These are phyloP conservation scores for Lasioglossum lativentre DNA, from an alignment of 2,888 invertebrate genomes.

Conservation along the genomic window DNA sequence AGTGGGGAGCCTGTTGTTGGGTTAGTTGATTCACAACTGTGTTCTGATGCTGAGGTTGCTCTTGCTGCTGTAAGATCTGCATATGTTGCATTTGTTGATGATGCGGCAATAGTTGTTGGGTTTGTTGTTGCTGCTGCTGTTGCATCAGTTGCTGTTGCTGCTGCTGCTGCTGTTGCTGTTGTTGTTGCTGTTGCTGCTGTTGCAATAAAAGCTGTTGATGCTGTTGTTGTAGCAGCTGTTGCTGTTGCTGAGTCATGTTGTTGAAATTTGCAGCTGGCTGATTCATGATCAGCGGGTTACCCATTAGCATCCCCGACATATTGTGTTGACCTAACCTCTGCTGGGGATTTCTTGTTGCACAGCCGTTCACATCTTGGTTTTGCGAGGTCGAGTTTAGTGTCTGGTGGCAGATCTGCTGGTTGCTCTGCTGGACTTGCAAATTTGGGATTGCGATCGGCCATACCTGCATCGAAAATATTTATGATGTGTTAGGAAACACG, in stretches of 20 bases:
- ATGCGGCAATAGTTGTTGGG: constrained; percentile 72
- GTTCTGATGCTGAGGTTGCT: constrained; percentile 76
- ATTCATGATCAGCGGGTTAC: constrained; percentile 81
- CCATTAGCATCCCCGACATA: constrained; percentile 81
- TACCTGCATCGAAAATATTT: constrained; percentile 70
- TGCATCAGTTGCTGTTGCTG: constrained; percentile 72
- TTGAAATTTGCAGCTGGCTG: constrained; percentile 78
- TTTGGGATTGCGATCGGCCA: constrained; percentile 81
- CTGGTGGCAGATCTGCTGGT: constrained; percentile 80
- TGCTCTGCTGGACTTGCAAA: constrained; percentile 79
- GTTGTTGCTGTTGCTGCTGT: constrained; percentile 79
- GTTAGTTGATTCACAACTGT: constrained; percentile 77
- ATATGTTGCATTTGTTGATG: constrained; percentile 78
- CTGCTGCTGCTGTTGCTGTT: constrained; percentile 76
- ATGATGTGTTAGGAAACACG: not conserved
- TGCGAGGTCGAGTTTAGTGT: constrained; percentile 78
- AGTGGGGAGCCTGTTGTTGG: constrained; percentile 78
- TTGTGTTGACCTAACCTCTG: constrained; percentile 79
- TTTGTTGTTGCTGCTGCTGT: constrained; percentile 70
- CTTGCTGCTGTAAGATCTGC: constrained; percentile 75
- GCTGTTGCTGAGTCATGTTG: constrained; percentile 78
- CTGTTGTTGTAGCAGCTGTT: constrained; percentile 77
- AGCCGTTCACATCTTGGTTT: constrained; percentile 74
- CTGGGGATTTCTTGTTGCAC: constrained; percentile 76
- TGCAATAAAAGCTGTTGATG: constrained; percentile 76